Conservation (phyloP, 2,888 invertebrate species). For the Leptinotarsa peninsularis region DNA sequence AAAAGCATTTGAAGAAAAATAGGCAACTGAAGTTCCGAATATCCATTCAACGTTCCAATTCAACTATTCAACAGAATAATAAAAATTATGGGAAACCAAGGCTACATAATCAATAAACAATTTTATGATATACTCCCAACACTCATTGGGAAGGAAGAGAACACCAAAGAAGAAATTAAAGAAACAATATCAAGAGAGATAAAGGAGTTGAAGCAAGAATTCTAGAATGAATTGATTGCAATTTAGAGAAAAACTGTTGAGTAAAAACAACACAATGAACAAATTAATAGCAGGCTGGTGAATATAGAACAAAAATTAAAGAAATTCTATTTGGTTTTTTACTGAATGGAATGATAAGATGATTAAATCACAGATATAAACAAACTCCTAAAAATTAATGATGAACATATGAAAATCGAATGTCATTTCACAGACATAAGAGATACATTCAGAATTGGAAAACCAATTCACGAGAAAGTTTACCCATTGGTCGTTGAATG, state of each 20-base stretch:
- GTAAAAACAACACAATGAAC: not conserved
- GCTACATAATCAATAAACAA: slow-evolving; percentile 3
- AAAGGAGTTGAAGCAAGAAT: not conserved
- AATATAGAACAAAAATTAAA: slow-evolving; percentile 13
- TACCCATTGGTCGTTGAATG: not conserved
- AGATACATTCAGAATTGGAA: slow-evolving; percentile 18
- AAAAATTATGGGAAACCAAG: not conserved
- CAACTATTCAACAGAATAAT: not conserved
- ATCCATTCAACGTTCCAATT: not conserved
- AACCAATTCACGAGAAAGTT: not conserved
- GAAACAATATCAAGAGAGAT: slow-evolving; percentile 7
- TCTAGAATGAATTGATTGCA: not conserved
- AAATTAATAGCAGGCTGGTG: not conserved
- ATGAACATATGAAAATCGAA: slow-evolving; percentile 2
- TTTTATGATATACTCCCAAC: not conserved
- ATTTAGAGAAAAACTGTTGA: not conserved
- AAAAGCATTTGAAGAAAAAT: not conserved
- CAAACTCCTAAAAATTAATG: not conserved
- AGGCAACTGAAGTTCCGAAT: not conserved
- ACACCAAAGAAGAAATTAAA: slow-evolving; percentile 16
- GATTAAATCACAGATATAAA: not conserved
- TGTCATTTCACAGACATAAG: not conserved
- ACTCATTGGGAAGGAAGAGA: not conserved
- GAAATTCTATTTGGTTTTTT: not conserved
- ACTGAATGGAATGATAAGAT: slow-evolving; percentile 1